A percentile compares a stretch with the other conserved stretches of the same genome.
Conservation (phyloP, 2,888 invertebrate species). For the Parascotia fuliginaria region DNA sequence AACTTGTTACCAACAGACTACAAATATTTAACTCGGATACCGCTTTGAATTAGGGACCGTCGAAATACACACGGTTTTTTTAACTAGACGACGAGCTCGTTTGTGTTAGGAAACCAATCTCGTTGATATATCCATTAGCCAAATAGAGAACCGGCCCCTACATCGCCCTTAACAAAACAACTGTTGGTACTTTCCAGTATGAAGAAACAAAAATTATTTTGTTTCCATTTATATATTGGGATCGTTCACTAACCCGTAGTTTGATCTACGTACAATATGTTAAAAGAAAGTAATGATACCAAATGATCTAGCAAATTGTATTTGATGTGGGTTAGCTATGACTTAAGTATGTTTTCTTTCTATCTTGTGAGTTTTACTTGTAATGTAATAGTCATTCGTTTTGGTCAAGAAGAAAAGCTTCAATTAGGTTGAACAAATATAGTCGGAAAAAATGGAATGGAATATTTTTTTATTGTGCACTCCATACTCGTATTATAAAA, state of each 20-base stretch:
- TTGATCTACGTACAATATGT: conserved; percentile 20
- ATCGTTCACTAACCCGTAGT: conserved; percentile 33
- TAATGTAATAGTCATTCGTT: not conserved
- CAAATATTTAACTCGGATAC: conserved; percentile 51
- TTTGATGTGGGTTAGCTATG: conserved; percentile 2
- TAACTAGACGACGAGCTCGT: conserved; percentile 56
- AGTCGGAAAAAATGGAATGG: too few relatives aligned
- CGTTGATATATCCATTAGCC: conserved; percentile 72
- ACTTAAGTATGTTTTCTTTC: not conserved
- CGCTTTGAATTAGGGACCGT: conserved; percentile 49
- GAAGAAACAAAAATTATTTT: conserved; percentile 57
- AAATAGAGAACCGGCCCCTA: conserved; percentile 60
- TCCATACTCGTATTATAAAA: too few relatives aligned
- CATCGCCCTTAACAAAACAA: conserved; percentile 59
- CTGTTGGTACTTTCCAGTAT: conserved; percentile 47
- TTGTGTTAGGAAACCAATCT: conserved; percentile 68
- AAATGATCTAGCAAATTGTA: conserved; percentile 3
- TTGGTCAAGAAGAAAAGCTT: not conserved
- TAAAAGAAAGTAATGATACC: conserved; percentile 16
- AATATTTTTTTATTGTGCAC: too few relatives aligned
- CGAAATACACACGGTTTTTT: conserved; percentile 49
- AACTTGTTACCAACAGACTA: conserved; percentile 42
- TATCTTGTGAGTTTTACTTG: not conserved
- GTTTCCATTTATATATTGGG: conserved; percentile 50
- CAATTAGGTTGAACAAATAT: not conserved